A percentile compares a stretch with the other conserved stretches of the same genome.
phyloP scores from a whole-genome alignment of 2,797 vertebrate species.

The Uromys caudimaculatus region DNA sequence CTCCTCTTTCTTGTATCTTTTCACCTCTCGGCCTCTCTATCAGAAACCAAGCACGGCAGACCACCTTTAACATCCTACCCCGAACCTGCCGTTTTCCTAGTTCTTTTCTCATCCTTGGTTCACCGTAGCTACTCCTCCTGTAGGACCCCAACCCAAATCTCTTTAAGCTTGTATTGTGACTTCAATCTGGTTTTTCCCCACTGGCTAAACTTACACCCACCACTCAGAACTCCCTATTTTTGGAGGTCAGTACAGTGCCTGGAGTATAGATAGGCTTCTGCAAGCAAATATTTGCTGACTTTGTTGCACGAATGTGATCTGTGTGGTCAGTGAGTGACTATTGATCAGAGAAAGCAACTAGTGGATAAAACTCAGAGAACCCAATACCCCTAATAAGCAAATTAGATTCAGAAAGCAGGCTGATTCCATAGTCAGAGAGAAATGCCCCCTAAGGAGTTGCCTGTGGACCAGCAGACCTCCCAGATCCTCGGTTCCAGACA shows the following conservation, averaged over 20 bases:
- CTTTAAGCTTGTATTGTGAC: background rate
- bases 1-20: background rate
- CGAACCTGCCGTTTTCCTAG: background rate
- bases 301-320: constrained; percentile 8
- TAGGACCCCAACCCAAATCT: background rate
- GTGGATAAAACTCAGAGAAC: background rate
- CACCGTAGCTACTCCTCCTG: background rate
- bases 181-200: background rate
- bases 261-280: background rate
- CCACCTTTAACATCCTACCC: too few relatives aligned
- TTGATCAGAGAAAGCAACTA: background rate
- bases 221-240: background rate
- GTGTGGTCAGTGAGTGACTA: background rate
- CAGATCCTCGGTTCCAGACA: background rate
- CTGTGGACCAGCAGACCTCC: too few relatives aligned
- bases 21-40: background rate
- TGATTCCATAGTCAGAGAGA: constrained; percentile 23
- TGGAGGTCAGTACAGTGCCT: background rate
- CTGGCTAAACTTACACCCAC: background rate
- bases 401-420: background rate
- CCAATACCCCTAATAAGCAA: background rate
- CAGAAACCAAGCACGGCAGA: background rate
- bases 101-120: background rate
- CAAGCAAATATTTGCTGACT: background rate
- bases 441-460: background rate